Base-by-base conservation (phyloP, 2,888 invertebrate species). In the Rhabditoides inermis region DNA sequence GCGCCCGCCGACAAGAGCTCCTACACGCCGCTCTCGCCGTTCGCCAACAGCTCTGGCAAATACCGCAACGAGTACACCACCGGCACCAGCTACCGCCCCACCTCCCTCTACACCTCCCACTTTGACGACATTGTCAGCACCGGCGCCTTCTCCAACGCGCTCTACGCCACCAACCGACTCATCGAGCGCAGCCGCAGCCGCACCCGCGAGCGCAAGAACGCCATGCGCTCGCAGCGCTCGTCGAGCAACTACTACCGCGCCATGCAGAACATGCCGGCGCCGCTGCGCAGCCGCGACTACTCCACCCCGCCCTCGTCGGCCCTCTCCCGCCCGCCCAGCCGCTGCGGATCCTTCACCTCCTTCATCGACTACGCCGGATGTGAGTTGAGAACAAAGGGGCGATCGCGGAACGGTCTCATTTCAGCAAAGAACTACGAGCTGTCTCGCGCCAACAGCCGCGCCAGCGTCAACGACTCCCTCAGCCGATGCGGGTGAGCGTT, bases 41-140 rank as follows among this genome's bases (percentile, higher is more conserved):
- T 67, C 58, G 66, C 63, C 35, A 53, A 58, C 51, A 58, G 51
- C 22, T 40, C 52, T 20, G 39, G 45, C 55, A 66, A 66, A 48
- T 66, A 51, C 23, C 40, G 46, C 30, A 46, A 51, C 59, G 69
- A 70, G 53, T 69, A 71, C 53, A 61, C 69, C 2, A 46, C 51
- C 36, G 59, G 60, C 25, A 45, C 56, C 37, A 58, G 63, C 51
- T 63, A 63, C 51, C 65, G 61, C 25, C 68, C 72, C 22, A 55
- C 63, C 47, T 60, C 62, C 57, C 58, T 64, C 49, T 76, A 76
- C 63, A 72, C 72, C 18, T 61, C 63, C 37, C 60, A 67, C 51
- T 75, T 75, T 51, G 75, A 75, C 61, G 75, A 75, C 53, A 60
- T 72, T 44, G 75, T 74, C 40, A 60, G 56, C 55, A 68, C 70